Percentiles rank a stretch among this genome's conserved stretches.
phyloP scores from a whole-genome alignment of 2,888 invertebrate species.

The Epsilonema sp. region DNA sequence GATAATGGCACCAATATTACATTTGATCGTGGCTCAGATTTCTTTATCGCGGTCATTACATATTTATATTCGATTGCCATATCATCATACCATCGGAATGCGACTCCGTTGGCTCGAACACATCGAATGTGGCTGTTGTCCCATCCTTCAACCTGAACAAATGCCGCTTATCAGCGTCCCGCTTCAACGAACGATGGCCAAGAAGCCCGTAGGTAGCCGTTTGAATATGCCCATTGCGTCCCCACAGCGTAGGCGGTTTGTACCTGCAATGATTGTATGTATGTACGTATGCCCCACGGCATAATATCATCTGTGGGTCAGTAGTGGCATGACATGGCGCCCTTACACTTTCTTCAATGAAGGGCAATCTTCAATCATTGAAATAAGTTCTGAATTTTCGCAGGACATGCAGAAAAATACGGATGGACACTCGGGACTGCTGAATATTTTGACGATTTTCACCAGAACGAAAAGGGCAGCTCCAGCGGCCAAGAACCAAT shows the following conservation, averaged over 20 bases:
- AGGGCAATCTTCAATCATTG: too few species aligned
- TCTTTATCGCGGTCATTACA: too few species aligned
- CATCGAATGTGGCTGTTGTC: slow-evolving; percentile 72
- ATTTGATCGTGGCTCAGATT: too few species aligned
- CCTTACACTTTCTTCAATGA: too few species aligned
- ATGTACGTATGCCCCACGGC: too few species aligned
- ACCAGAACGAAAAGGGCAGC: neutral
- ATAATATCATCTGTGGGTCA: too few species aligned
- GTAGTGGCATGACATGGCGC: too few species aligned
- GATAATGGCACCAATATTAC: too few species aligned
- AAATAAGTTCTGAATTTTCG: neutral
- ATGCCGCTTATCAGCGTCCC: slow-evolving; percentile 63
- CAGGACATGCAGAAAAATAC: neutral
- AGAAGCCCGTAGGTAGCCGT: slow-evolving; percentile 61
- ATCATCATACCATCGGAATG: too few species aligned
- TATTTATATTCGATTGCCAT: too few species aligned
- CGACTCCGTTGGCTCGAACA: slow-evolving; percentile 61
- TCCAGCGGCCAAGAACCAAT: too few species aligned
- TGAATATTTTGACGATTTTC: slow-evolving; percentile 5
- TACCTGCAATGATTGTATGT: too few species aligned
- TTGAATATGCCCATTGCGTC: slow-evolving; percentile 82
- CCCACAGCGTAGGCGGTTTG: slow-evolving; percentile 49
- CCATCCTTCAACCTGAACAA: slow-evolving; percentile 55
- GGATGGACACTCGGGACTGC: neutral
- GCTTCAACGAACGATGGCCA: slow-evolving; percentile 58